Conservation (phyloP, 2,797 vertebrate species). For the Acropternis orthonyx region DNA sequence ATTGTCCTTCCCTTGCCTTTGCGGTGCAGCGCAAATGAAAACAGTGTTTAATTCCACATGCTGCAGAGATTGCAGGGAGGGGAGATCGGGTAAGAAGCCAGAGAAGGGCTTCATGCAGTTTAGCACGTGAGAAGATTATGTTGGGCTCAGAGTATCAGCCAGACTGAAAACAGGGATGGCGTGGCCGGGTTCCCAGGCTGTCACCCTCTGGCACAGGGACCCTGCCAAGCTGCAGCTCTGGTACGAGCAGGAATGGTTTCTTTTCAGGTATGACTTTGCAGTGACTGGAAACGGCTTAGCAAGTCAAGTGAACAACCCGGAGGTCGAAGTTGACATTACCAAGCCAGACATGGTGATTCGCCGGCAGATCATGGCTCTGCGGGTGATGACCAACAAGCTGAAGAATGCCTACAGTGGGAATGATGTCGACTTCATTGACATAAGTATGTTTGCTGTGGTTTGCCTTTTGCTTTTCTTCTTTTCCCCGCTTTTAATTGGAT, state of each 20-base stretch:
- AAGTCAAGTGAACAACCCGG: slow-evolving; percentile 94
- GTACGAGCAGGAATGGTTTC: neutral
- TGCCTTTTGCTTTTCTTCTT: neutral
- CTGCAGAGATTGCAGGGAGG: neutral
- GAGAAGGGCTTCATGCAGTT: neutral
- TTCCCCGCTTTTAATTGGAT: neutral
- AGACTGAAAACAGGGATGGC: neutral
- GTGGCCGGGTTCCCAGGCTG: neutral
- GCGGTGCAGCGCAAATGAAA: neutral
- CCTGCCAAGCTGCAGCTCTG: accelerated
- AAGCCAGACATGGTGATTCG: slow-evolving; percentile 90
- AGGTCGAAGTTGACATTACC: slow-evolving; percentile 93
- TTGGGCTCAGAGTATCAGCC: neutral
- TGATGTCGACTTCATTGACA: slow-evolving; percentile 85
- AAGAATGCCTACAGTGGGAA: slow-evolving; percentile 92
- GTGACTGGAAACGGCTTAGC: slow-evolving; percentile 92
- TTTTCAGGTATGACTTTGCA: slow-evolving; percentile 87
- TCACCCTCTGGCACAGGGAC: accelerated
- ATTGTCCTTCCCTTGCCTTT: neutral
- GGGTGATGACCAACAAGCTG: slow-evolving; percentile 91
- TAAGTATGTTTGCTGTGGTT: slow-evolving; percentile 75
- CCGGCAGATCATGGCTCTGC: slow-evolving; percentile 88
- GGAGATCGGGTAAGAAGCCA: neutral
- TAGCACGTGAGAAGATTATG: accelerated
- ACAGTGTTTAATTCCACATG: neutral